Evolutionary conservation across 2,113 vertebrate genomes (phyloP), one percentile per base, ranked within the genome.

Genomic region (Paraplagusia blochii): DNA sequence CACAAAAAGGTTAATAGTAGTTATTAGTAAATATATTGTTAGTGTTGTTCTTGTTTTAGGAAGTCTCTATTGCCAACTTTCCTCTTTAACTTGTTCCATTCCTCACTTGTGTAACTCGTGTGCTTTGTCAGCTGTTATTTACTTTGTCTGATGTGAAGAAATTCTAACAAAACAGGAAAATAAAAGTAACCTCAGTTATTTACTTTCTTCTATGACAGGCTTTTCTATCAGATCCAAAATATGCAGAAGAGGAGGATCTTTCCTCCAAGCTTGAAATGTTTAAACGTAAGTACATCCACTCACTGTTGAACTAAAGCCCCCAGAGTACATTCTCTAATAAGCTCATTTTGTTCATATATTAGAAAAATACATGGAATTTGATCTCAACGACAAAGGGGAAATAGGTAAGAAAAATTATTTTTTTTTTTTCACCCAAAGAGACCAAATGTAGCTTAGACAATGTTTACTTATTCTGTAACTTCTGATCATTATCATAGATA

Each of bases 321-420:
- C 13, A 10, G 5, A 40, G 18, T 17, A 0, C 9, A 35, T 15
- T n/a, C 16, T 35, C 1, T 0, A 53, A 33, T 56, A 5, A 42
- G 0, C 59, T n/a, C 29, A 8, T 17, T 69, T 44, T 69, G 10
- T n/a, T 76, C 76, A 12, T 18, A 15, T 87, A 84, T n/a, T 77
- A 94, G 93, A 86, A 29, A 93, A 93, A 77, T 94, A 91, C 75
- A 88, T 93, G 92, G 92, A 94, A 47, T 93, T 94, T 79, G 92
- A 94, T 79, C 88, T 91, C 3, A 92, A 93, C 3, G 89, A 90
- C 79, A 81, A 93, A 4, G 92, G 91, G 56, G 91, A 93, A 10
- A 91, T 94, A n/a, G 92, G 93, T 94, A 83, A 76, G 43, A 13
- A 38, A 33, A n/a, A n/a, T n/a, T n/a, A n/a, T n/a, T n/a, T n/a